A percentile compares a stretch with the other conserved stretches of the same genome.
Evolutionary conservation across 1,140 invertebrate species (phyloP).

Genomic region (Brachionus sp.): DNA sequence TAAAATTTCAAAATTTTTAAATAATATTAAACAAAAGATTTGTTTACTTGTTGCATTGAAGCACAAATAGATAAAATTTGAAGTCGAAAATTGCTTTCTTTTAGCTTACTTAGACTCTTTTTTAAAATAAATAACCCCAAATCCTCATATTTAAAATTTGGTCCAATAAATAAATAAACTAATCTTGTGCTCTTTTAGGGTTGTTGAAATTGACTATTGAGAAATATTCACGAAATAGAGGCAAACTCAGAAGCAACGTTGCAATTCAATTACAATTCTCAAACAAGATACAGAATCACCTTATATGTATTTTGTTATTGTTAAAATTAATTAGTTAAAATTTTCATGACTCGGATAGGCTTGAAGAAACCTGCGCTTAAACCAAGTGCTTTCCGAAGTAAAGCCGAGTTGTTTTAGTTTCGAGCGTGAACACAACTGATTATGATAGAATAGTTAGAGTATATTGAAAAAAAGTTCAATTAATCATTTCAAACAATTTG

Average conservation of each 20-base stretch:
- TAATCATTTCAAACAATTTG: background rate
- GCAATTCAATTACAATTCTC: background rate
- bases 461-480: background rate
- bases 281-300: conserved; percentile 1
- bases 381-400: background rate
- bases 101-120: background rate
- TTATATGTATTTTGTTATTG: conserved; percentile 5
- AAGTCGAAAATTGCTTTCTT: background rate
- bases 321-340: background rate
- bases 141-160: background rate
- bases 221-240: conserved; percentile 1
- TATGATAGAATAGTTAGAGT: background rate
- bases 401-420: background rate
- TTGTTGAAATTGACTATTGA: background rate
- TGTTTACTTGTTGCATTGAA: background rate
- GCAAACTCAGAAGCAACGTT: background rate
- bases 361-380: background rate
- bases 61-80: background rate
- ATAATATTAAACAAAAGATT: background rate
- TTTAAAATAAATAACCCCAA: background rate
- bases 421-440: background rate
- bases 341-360: background rate
- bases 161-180: conserved; percentile 4
- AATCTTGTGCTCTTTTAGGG: background rate
- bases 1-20: background rate